phyloP scores from a whole-genome alignment of 2,888 invertebrate species.

The Syrphus vitripennis region DNA sequence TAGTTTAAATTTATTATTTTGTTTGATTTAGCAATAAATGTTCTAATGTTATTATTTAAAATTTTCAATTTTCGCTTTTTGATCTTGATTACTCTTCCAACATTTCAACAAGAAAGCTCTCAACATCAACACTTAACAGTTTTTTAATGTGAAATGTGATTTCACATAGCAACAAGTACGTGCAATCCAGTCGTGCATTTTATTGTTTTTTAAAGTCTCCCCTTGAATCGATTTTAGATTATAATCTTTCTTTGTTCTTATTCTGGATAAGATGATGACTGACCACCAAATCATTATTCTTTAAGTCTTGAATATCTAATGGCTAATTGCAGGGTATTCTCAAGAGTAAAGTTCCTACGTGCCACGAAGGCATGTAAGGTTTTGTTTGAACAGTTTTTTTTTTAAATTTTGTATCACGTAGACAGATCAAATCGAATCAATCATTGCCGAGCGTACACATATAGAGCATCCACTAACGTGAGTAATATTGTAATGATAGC shows the following conservation, averaged over 20 bases:
- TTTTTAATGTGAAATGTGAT: no score
- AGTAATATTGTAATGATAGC: background rate
- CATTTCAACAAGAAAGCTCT: no score
- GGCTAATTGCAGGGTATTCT: slow-evolving; percentile 43
- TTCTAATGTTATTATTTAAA: no score
- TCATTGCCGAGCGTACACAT: slow-evolving; percentile 13
- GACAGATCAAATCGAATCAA: slow-evolving; percentile 50
- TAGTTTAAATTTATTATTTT: no score
- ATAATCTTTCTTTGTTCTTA: background rate
- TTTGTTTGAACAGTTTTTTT: slow-evolving; percentile 5
- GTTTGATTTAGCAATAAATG: no score
- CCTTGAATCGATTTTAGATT: background rate
- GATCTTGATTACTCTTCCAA: no score
- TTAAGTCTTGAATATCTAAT: background rate
- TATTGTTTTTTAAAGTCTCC: no score
- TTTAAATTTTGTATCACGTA: slow-evolving; percentile 15
- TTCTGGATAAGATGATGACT: slow-evolving; percentile 46
- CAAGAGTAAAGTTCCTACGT: slow-evolving; percentile 21
- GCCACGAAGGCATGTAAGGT: background rate
- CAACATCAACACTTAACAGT: no score
- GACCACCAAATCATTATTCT: background rate
- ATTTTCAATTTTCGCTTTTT: no score
- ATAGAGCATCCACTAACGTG: slow-evolving; percentile 6
- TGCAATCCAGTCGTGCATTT: no score
- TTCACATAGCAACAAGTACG: no score